Percentiles rank a stretch among this genome's conserved stretches.
These are phyloP conservation scores for Pocillopora meandrina DNA, from an alignment of 92 coral and sea anemone species.

Conservation along the genomic window DNA sequence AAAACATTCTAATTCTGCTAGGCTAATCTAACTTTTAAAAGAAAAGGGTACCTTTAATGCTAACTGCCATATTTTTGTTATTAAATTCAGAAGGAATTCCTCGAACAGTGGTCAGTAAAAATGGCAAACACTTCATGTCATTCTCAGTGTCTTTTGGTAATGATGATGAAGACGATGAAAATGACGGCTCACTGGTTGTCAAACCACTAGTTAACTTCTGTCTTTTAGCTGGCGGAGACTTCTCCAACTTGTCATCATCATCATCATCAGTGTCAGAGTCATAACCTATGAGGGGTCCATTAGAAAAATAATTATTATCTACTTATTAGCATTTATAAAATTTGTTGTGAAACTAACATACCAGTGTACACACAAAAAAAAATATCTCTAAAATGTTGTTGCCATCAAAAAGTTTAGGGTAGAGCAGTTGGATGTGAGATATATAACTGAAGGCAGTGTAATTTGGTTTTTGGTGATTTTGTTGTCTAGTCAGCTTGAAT, in stretches of 20 bases:
- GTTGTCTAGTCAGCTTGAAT: no score
- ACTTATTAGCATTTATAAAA: no score
- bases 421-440: no score
- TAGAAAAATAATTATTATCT: not conserved
- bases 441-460: no score
- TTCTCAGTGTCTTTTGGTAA: not conserved
- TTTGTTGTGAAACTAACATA: no score
- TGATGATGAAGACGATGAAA: not conserved
- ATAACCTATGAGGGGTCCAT: constrained; percentile 10
- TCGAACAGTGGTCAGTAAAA: constrained; percentile 87
- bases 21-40: no score
- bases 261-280: constrained; percentile 49
- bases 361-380: no score
- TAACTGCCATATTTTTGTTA: constrained; percentile 67
- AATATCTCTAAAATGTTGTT: no score
- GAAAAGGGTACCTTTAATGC: constrained; percentile 66
- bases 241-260: constrained; percentile 40
- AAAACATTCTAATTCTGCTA: no score
- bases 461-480: no score
- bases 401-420: no score
- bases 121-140: constrained; percentile 54
- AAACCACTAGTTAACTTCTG: constrained; percentile 44
- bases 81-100: constrained; percentile 82
- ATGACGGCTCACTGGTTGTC: not conserved
- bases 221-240: constrained; percentile 66